Evolutionary conservation across 2,888 invertebrate genomes (phyloP).

Genomic region (Andrena minutula): DNA sequence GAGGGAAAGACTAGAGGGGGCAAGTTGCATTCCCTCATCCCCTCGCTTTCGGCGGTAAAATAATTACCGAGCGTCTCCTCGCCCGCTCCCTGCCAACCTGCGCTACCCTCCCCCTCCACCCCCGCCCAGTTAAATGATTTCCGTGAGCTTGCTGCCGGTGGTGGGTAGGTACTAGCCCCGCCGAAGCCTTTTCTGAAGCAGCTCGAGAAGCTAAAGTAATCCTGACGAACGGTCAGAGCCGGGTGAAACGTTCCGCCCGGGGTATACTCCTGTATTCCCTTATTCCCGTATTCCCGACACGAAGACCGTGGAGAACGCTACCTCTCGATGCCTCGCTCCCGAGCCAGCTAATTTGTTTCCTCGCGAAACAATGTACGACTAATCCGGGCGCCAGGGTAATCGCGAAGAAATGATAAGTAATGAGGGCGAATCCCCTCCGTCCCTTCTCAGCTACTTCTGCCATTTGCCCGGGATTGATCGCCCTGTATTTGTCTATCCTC

Average conservation of each 20-base stretch:
- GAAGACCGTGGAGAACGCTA: conserved; percentile 18
- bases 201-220: conserved; percentile 54
- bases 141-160: conserved; percentile 41
- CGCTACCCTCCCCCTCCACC: conserved; percentile 2
- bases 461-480: conserved; percentile 35
- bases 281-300: conserved; percentile 45
- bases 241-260: conserved; percentile 15
- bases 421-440: conserved; percentile 5
- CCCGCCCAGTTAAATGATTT: conserved; percentile 65
- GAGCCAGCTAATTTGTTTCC: conserved; percentile 61
- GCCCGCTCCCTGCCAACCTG: neutral
- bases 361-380: conserved; percentile 45
- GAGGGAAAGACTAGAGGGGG: conserved; percentile 10
- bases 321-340: conserved; percentile 31
- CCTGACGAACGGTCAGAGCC: conserved; percentile 66
- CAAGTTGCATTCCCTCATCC: conserved; percentile 34
- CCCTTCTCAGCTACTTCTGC: neutral
- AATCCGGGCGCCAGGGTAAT: conserved; percentile 50
- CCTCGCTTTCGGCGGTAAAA: conserved; percentile 51
- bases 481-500: conserved; percentile 21
- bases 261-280: too few relatives aligned
- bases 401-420: conserved; percentile 57
- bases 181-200: conserved; percentile 17
- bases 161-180: neutral
- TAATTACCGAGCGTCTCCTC: conserved; percentile 62